These are phyloP conservation scores for Paramuricea clavata DNA, from an alignment of 92 coral and sea anemone species.

Conservation along the genomic window DNA sequence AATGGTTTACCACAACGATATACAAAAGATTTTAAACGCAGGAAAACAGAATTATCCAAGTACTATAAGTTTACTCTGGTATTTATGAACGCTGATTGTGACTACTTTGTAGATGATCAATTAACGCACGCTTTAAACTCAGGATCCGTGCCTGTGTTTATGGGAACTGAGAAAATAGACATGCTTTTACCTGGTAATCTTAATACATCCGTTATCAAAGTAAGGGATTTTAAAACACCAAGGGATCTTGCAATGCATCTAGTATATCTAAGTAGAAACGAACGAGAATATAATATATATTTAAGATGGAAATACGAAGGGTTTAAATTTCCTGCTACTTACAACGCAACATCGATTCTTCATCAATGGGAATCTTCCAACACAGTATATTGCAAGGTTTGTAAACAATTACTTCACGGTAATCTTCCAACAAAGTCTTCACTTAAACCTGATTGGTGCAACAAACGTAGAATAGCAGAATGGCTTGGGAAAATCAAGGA, in stretches of 20 bases:
- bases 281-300: slow-evolving; percentile 55
- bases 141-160: slow-evolving; percentile 66
- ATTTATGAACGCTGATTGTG: slow-evolving; percentile 68
- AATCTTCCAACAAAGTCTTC: background rate
- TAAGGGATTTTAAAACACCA: slow-evolving; percentile 63
- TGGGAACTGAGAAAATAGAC: slow-evolving; percentile 66
- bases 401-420: slow-evolving; percentile 9
- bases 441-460: slow-evolving; percentile 32
- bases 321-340: slow-evolving; percentile 37
- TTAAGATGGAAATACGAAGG: slow-evolving; percentile 66
- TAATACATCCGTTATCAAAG: slow-evolving; percentile 63
- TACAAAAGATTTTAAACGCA: slow-evolving; percentile 40
- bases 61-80: slow-evolving; percentile 68
- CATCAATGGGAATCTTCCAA: slow-evolving; percentile 45
- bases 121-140: slow-evolving; percentile 55
- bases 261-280: slow-evolving; percentile 56
- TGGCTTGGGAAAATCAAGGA: background rate
- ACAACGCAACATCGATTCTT: slow-evolving; percentile 27
- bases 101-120: slow-evolving; percentile 67
- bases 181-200: slow-evolving; percentile 62
- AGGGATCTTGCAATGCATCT: slow-evolving; percentile 54
- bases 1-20: slow-evolving; percentile 52
- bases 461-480: background rate
- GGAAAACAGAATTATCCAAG: slow-evolving; percentile 41
- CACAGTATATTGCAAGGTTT: slow-evolving; percentile 29